These are phyloP conservation scores for Oreochromis niloticus DNA, from an alignment of 2,113 vertebrate species.

Conservation along the genomic window DNA sequence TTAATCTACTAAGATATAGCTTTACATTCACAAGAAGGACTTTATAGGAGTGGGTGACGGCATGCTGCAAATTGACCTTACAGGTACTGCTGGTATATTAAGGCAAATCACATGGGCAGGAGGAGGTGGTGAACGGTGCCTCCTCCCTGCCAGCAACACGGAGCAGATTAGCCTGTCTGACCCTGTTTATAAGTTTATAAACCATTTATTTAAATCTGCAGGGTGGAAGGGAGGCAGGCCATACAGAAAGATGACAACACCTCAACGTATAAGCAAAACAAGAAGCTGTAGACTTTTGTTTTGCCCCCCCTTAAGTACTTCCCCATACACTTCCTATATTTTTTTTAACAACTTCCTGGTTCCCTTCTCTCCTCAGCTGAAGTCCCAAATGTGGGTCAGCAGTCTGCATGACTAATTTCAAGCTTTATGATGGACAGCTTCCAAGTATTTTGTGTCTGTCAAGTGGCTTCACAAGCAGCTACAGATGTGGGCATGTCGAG, in stretches of 20 bases:
- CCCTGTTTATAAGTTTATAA: background rate
- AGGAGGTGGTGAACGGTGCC: background rate
- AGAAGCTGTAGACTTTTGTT: slow-evolving; percentile 15
- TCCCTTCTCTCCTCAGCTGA: slow-evolving; percentile 23
- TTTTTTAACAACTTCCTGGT: slow-evolving; percentile 45
- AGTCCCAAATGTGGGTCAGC: slow-evolving; percentile 59
- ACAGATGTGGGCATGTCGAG: background rate
- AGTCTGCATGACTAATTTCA: slow-evolving; percentile 45
- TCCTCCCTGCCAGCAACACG: background rate
- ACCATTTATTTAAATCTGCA: background rate
- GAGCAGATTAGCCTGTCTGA: slow-evolving; percentile 36
- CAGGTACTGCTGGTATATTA: background rate
- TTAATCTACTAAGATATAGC: background rate
- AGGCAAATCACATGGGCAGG: background rate
- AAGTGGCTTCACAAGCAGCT: slow-evolving; percentile 1
- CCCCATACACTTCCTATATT: slow-evolving; percentile 36
- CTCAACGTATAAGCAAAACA: background rate
- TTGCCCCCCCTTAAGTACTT: slow-evolving; percentile 14
- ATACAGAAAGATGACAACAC: background rate
- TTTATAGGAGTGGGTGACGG: background rate
- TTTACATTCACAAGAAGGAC: background rate
- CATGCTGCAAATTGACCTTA: background rate
- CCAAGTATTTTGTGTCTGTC: slow-evolving; percentile 10
- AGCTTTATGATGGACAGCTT: background rate
- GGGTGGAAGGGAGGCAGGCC: background rate